phyloP scores from a whole-genome alignment of 1,140 invertebrate species.

The Drosophila setifemur region DNA sequence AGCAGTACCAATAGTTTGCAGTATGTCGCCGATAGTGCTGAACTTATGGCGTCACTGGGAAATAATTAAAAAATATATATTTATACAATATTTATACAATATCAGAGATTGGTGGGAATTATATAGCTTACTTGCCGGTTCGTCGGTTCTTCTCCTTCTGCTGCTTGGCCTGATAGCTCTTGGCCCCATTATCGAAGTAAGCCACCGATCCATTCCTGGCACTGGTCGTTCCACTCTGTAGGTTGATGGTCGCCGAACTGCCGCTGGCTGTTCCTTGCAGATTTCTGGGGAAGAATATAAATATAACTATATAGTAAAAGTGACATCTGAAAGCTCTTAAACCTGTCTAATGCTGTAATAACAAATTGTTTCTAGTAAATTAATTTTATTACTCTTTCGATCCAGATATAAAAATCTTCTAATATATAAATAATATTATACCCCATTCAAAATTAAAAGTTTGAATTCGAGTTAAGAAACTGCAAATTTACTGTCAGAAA shows the following conservation, averaged over 20 bases:
- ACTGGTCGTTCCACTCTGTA: slow-evolving; percentile 56
- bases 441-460: too few species aligned
- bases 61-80: background rate
- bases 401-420: too few species aligned
- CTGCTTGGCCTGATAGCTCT: slow-evolving; percentile 70
- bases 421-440: too few species aligned
- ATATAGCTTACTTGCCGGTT: slow-evolving; percentile 80
- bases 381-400: too few species aligned
- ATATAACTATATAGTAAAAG: background rate
- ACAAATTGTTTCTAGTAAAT: too few species aligned
- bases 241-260: slow-evolving; percentile 74
- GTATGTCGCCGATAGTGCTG: slow-evolving; percentile 88
- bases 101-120: background rate
- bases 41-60: slow-evolving; percentile 82
- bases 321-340: too few species aligned
- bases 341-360: too few species aligned
- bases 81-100: background rate
- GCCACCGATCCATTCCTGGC: slow-evolving; percentile 61
- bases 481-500: too few species aligned
- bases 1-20: slow-evolving; percentile 89
- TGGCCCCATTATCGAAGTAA: slow-evolving; percentile 57
- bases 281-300: slow-evolving; percentile 31
- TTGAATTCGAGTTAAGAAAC: too few species aligned
- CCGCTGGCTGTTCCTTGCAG: slow-evolving; percentile 65
- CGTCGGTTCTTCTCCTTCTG: slow-evolving; percentile 75